Evolutionary conservation across 2,888 invertebrate species (phyloP), one percentile per base, ranked within the genome.

Genomic region (Rotaria socialis): DNA sequence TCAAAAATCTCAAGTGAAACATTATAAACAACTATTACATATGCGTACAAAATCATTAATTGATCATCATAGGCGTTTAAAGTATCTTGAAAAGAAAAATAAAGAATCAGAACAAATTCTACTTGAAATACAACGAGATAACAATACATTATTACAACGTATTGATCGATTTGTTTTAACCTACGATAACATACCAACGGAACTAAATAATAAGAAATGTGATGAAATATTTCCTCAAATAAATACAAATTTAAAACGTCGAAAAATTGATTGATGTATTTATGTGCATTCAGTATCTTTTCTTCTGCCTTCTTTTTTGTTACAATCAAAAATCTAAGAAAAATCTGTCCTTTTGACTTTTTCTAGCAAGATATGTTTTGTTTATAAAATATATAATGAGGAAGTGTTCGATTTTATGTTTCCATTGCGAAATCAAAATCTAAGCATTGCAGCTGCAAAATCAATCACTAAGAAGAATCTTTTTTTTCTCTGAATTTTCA

Each of bases 1-100:
- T 67, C 67, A 67, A 67, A 67, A 67, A 67, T 67, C 16, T 67
- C 67, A 67, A 67, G 16, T 67, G 19, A 67, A 67, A 35, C 35
- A 67, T 67, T 67, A 67, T 19, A 67, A 67, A 67, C 67, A 67
- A 67, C 19, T 67, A 41, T 35, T 67, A 35, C 19, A 35, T 35
- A 41, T 19, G 14, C 67, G 67, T 67, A 67, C 67, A 19, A 67
- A 41, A 67, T 67, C 67, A 19, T 67, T 67, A 67, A 35, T 67
- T 14, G 14, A 19, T 27, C 67, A 67, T 35, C 67, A 67, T 67
- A 35, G 7, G 35, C 67, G 67, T 67, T 35, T 67, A 35, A 35
- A 35, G 35, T 27, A 19, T 67, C 67, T 67, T 67, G 67, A 67
- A 67, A 67, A 67, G 16, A 67, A 67, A 35, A 35, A 7, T 35